A percentile compares a stretch with the other conserved stretches of the same genome.
These are phyloP conservation scores for Melinaea marsaeus DNA, from an alignment of 2,888 invertebrate genomes.

Conservation along the genomic window DNA sequence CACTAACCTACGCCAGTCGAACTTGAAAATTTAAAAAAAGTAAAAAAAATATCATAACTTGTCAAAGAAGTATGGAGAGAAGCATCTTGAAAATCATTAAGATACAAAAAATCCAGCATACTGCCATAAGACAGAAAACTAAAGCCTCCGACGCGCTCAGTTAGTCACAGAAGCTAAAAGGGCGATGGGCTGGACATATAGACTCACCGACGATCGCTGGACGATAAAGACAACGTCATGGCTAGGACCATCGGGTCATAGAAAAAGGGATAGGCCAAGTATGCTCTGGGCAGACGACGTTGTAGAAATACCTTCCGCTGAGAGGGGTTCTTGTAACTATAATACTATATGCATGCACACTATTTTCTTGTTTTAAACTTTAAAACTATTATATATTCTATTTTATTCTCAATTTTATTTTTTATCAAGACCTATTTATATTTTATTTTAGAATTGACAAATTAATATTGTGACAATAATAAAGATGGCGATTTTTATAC, in stretches of 20 bases:
- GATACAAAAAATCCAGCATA: constrained; percentile 8
- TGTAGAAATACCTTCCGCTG: not conserved
- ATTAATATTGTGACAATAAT: too few species aligned
- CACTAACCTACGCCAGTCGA: too few species aligned
- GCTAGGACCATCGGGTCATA: constrained; percentile 6
- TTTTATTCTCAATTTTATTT: not conserved
- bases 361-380: too few species aligned
- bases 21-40: too few species aligned
- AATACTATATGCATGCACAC: too few species aligned
- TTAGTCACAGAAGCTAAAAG: constrained; percentile 13
- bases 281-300: not conserved
- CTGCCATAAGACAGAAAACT: too few species aligned
- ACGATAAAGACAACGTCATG: constrained; percentile 4
- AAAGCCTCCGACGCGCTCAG: too few species aligned
- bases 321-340: too few species aligned
- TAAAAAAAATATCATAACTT: constrained; percentile 5
- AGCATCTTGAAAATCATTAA: too few species aligned
- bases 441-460: too few species aligned
- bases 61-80: constrained; percentile 11
- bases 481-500: too few species aligned
- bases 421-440: not conserved
- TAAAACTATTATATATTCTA: not conserved
- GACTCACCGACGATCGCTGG: constrained; percentile 13
- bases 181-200: constrained; percentile 23
- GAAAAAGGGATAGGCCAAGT: not conserved